Conservation (phyloP, 2,888 invertebrate genomes). For the Pocota personata region DNA sequence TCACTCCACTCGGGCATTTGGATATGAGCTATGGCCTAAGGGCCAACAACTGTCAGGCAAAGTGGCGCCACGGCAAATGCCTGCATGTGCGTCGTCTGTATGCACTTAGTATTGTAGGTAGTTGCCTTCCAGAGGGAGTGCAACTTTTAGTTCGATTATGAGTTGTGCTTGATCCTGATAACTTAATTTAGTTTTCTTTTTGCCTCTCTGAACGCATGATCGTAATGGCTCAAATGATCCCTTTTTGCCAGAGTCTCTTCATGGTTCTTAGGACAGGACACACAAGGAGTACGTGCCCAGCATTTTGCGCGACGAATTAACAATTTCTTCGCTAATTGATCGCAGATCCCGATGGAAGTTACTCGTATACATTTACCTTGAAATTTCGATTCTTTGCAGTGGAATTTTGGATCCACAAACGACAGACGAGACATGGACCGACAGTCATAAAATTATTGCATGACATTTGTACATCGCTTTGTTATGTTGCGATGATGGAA, state of each 20-base stretch:
- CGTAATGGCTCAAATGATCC: constrained; percentile 46
- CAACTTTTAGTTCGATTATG: constrained; percentile 57
- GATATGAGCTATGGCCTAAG: constrained; percentile 70
- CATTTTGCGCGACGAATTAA: constrained; percentile 80
- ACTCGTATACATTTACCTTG: constrained; percentile 41
- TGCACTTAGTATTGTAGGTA: constrained; percentile 25
- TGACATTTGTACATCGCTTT: constrained; percentile 69
- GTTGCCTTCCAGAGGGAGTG: constrained; percentile 41
- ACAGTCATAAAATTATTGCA: constrained; percentile 69
- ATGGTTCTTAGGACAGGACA: constrained; percentile 77
- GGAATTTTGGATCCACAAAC: constrained; percentile 41
- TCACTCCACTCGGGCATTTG: constrained; percentile 66
- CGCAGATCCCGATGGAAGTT: constrained; percentile 58
- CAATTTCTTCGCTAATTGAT: constrained; percentile 81
- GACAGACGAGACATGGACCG: constrained; percentile 32
- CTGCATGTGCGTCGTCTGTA: constrained; percentile 48
- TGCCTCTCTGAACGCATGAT: constrained; percentile 20
- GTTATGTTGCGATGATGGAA: constrained; percentile 67
- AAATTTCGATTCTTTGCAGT: constrained; percentile 42
- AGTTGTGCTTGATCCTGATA: constrained; percentile 58
- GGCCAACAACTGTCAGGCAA: constrained; percentile 73
- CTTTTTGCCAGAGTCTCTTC: constrained; percentile 48
- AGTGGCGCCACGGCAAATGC: constrained; percentile 70
- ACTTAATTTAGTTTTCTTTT: constrained; percentile 51
- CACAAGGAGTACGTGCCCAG: constrained; percentile 82